Conservation (phyloP, 1,140 invertebrate species). For the Drosophila fuyamai region DNA sequence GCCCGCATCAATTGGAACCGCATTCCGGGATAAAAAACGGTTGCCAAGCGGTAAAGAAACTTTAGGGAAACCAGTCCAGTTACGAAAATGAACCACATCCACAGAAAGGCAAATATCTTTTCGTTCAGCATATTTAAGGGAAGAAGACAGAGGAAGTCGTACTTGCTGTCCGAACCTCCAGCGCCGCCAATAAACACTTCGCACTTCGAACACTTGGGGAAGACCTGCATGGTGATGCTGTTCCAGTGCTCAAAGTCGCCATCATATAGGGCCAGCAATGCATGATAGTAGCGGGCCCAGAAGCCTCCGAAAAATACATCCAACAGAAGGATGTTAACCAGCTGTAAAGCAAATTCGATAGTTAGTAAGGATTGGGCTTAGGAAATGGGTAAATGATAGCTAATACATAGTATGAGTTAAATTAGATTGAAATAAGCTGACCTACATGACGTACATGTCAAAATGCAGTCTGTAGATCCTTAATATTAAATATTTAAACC, state of each 20-base stretch:
- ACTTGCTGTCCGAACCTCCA: slow-evolving; percentile 87
- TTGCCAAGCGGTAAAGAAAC: slow-evolving; percentile 86
- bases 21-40: slow-evolving; percentile 62
- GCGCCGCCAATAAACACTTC: slow-evolving; percentile 88
- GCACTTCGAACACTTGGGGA: slow-evolving; percentile 94
- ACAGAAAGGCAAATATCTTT: slow-evolving; percentile 92
- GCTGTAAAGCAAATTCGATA: slow-evolving; percentile 72
- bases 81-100: slow-evolving; percentile 92
- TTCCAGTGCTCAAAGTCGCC: slow-evolving; percentile 79
- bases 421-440: too few species aligned
- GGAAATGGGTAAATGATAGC: neutral
- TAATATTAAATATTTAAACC: too few species aligned
- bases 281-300: slow-evolving; percentile 89
- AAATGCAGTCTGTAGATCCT: too few species aligned
- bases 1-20: slow-evolving; percentile 86
- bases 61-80: slow-evolving; percentile 87
- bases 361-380: neutral
- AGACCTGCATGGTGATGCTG: slow-evolving; percentile 87
- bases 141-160: slow-evolving; percentile 90
- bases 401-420: too few species aligned
- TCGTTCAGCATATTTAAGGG: slow-evolving; percentile 92
- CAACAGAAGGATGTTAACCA: slow-evolving; percentile 87
- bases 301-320: slow-evolving; percentile 91
- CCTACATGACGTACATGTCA: too few species aligned
- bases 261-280: slow-evolving; percentile 85